These are phyloP conservation scores for Lymantria dispar DNA, from an alignment of 2,888 invertebrate species.

Conservation along the genomic window DNA sequence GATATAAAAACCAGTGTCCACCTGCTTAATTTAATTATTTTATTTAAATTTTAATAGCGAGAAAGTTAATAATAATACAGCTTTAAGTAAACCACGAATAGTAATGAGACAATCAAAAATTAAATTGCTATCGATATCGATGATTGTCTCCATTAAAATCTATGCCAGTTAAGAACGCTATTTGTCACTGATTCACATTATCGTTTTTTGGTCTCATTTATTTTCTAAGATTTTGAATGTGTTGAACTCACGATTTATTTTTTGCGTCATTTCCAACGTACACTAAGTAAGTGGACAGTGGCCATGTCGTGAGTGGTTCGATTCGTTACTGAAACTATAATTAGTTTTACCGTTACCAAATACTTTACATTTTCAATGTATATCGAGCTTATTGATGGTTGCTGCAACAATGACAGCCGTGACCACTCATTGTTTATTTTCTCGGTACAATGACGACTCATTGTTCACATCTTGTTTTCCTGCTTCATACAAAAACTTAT, in stretches of 20 bases:
- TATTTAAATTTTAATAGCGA: no score
- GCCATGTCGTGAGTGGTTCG: slow-evolving; percentile 65
- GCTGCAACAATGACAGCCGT: slow-evolving; percentile 52
- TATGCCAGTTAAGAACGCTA: slow-evolving; percentile 21
- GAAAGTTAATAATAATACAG: no score
- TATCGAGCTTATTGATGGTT: slow-evolving; percentile 48
- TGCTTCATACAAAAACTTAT: slow-evolving; percentile 20
- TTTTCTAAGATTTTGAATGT: slow-evolving; percentile 54
- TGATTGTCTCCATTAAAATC: slow-evolving; percentile 16
- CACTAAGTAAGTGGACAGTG: slow-evolving; percentile 53
- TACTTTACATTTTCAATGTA: slow-evolving; percentile 61
- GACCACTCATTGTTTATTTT: slow-evolving; percentile 63
- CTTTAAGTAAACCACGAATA: slow-evolving; percentile 6
- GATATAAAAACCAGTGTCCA: no score
- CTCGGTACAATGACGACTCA: slow-evolving; percentile 30
- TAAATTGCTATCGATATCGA: slow-evolving; percentile 22
- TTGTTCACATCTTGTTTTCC: slow-evolving; percentile 25
- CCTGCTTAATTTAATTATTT: no score
- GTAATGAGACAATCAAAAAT: slow-evolving; percentile 22
- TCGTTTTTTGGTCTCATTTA: slow-evolving; percentile 46
- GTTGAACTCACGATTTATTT: slow-evolving; percentile 65
- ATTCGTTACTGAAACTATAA: slow-evolving; percentile 72
- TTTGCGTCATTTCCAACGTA: slow-evolving; percentile 60
- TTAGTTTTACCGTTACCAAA: slow-evolving; percentile 72
- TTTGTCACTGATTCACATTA: slow-evolving; percentile 44